Conservation (phyloP, 2,888 invertebrate species). For the Aromia moschata region DNA sequence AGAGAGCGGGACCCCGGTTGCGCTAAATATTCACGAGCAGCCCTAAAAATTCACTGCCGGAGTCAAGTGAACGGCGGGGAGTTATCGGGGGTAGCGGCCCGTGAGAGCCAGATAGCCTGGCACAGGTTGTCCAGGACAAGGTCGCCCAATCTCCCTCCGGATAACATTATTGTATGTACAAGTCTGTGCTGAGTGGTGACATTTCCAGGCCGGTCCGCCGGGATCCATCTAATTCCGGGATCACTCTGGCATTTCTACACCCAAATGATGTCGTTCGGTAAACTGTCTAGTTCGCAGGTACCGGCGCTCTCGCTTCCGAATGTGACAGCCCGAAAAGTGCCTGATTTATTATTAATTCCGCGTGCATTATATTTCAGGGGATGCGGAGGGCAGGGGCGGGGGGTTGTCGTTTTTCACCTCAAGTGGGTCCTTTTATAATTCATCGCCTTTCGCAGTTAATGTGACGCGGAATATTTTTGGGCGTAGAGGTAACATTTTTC, state of each 20-base stretch:
- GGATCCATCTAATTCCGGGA: conserved; percentile 61
- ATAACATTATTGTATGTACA: conserved; percentile 61
- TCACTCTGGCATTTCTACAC: conserved; percentile 61
- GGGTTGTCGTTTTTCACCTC: background rate
- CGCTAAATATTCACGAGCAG: background rate
- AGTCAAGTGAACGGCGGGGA: background rate
- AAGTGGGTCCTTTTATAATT: background rate
- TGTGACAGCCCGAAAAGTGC: conserved; percentile 41
- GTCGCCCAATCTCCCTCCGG: conserved; percentile 51
- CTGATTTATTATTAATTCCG: conserved; percentile 44
- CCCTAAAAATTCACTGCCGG: background rate
- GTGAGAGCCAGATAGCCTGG: conserved; percentile 16
- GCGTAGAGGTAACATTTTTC: no score
- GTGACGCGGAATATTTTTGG: no score
- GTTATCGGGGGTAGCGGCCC: conserved; percentile 19
- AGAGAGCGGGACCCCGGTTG: no score
- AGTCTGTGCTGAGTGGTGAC: conserved; percentile 62
- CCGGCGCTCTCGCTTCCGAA: conserved; percentile 37
- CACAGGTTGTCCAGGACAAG: conserved; percentile 27
- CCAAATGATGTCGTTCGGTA: conserved; percentile 56
- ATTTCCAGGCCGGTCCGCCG: conserved; percentile 58
- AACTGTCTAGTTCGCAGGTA: conserved; percentile 38
- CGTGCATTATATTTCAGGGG: conserved; percentile 7
- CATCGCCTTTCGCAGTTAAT: background rate
- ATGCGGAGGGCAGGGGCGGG: no score